Evolutionary conservation across 1,140 invertebrate genomes (phyloP), one percentile per base, ranked within the genome.

Genomic region (Paraescarpia echinospica): DNA sequence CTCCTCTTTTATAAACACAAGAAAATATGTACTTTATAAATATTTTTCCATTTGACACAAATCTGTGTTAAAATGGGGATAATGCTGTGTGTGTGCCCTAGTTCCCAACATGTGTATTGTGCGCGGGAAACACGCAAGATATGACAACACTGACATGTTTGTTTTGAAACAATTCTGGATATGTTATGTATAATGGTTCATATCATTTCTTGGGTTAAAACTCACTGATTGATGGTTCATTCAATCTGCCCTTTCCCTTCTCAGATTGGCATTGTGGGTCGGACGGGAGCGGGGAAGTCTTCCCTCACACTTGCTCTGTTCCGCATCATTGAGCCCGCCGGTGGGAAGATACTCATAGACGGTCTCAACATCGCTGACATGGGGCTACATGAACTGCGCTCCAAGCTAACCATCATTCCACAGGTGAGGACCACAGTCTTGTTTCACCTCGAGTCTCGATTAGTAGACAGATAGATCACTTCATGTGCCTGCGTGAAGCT

Each of bases 281-380:
- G 94, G 27, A 95, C 95, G 31, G 95, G 95, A 48, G 94, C 92
- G 95, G 97, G 97, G n/a, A 97, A 97, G 93, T 96, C 96, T 0
- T 97, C 97, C 12, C 93, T 97, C 22, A 97, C 96, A 12, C 95
- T 97, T 59, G 96, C 96, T 8, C 94, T 97, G 9, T 97, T 97
- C 93, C 94, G 97, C 92, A 94, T 97, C 91, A 95, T 97, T 34
- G 97, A 97, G 94, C 94, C 96, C 33, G 92, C 94, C 0, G 94
- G 94, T 77, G 96, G 96, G 5, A 94, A 93, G 33, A 96, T 96
- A 88, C 90, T 93, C 12, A 95, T 96, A 34, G 96, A 96, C 93
- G 94, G 93, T 34, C 34, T 95, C 33, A 95, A 96, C 91, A 95
- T 96, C 34, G 94, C 93, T 48, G 93, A 93, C 27, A 94, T 96